Base-by-base conservation (phyloP, 1,140 invertebrate genomes). In the Drosophila trapezifrons region DNA sequence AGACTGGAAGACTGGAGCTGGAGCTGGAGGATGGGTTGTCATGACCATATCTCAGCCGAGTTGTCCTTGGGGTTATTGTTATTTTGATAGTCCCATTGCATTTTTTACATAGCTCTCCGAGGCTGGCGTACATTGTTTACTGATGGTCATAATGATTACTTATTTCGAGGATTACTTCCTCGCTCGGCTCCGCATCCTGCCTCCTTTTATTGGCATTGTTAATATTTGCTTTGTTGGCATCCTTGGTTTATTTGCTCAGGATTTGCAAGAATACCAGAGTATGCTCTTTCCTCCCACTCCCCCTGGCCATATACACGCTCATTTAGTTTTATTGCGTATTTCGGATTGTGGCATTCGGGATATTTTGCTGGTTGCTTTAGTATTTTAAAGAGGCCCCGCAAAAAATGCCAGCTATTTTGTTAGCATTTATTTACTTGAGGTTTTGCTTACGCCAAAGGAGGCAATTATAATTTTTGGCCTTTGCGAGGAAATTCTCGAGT, bases 121-220 rank as follows among this genome's bases (percentile, higher is more conserved):
- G 64, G 64, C 49, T 70, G 66, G 20, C 56, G n/a, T 67, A 77
- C 58, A 59, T 76, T 65, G 78, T 77, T 80, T 67, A 74, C 70
- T 82, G 80, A 73, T 79, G 83, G 76, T 60, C 76, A 78, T 86
- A 87, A 87, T 86, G 82, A 86, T 86, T 86, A 86, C 85, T 87
- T 87, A 86, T 86, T 87, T 87, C 73, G 76, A 79, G 83, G 82
- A 86, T 86, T 86, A 87, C 85, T 69, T 59, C 76, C 59, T 47
- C 63, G 73, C 62, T 64, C 66, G 12, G 55, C 70, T 55, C 55
- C 47, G 55, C 59, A 25, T 29, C 25, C 62, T 20, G 62, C 63
- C 64, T 43, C 42, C 52, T 86, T 86, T 86, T 87, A 82, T 86
- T 86, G 82, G 82, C 78, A 78, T 82, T 86, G 78, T 82, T 86